Base-by-base conservation (phyloP, 2,113 vertebrate genomes). In the Rhinoderma darwinii region DNA sequence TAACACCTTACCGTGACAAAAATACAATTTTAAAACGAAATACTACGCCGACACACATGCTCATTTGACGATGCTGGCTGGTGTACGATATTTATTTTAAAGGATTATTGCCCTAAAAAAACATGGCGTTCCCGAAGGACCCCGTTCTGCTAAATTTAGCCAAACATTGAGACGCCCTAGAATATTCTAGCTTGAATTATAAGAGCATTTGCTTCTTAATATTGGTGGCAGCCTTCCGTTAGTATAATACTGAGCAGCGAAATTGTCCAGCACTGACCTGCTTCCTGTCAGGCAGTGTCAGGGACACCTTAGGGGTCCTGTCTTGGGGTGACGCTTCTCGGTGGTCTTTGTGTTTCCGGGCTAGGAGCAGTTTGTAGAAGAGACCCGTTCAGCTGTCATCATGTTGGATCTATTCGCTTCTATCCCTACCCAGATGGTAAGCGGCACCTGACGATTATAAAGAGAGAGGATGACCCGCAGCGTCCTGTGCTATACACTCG, bases 341-440 rank as follows among this genome's bases (percentile, higher is more conserved):
- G 61, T 37, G 83, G 44, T 54, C 61, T 0, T n/a, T 50, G 74
- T 25, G 75, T 63, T 80, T 80, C 76, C 76, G 54, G 84, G 6
- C 30, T 61, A 51, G 54, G 25, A 43, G 12, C 35, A 27, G 22
- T 43, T 17, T 18, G 54, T 43, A 11, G 54, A 20, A 27, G 77
- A 41, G 50, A 20, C 4, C 22, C 5, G 78, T 1, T 14, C 8
- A 63, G 54, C 51, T 80, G 84, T 25, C 17, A 80, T 18, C 44
- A 86, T 87, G 88, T 56, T 89, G 41, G 75, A 66, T 6, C 51
- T 83, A 47, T 44, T 84, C 20, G 72, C 75, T 25, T 74, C 88
- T 61, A 79, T 89, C 30, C 84, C 88, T 5, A 89, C 88, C 6
- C 88, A 89, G 22, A 87, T 89, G 88, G 88, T 89, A 72, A 88